phyloP scores from a whole-genome alignment of 2,113 vertebrate species.

The Tupaia tana region DNA sequence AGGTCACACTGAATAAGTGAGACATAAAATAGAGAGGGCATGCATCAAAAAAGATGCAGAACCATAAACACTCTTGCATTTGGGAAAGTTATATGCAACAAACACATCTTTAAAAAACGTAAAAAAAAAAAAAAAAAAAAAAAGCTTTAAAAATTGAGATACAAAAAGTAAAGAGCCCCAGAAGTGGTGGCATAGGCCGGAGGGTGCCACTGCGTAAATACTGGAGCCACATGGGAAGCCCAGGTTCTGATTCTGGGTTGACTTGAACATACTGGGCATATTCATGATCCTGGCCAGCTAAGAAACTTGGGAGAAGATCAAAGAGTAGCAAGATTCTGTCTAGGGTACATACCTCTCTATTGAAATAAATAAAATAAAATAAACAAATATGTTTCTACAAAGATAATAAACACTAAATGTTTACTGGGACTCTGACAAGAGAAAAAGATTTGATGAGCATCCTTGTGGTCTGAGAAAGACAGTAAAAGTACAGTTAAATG shows the following conservation, averaged over 20 bases:
- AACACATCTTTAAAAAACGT: not conserved
- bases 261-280: too few relatives aligned
- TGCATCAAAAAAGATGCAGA: slow-evolving; percentile 9
- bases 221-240: too few relatives aligned
- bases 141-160: slow-evolving; percentile 15
- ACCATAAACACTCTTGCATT: slow-evolving; percentile 24
- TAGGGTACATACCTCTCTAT: too few relatives aligned
- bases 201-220: too few relatives aligned
- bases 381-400: not conserved
- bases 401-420: slow-evolving; percentile 39
- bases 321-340: too few relatives aligned
- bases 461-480: slow-evolving; percentile 20
- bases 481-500: slow-evolving; percentile 26
- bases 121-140: not conserved
- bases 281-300: too few relatives aligned
- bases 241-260: too few relatives aligned
- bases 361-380: too few relatives aligned
- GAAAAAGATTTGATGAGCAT: not conserved
- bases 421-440: not conserved
- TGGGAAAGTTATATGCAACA: slow-evolving; percentile 40
- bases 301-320: too few relatives aligned
- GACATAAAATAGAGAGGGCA: not conserved
- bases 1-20: not conserved
- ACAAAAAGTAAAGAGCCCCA: slow-evolving; percentile 10
- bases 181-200: too few relatives aligned